Conservation (phyloP, 2,113 vertebrate species). For the Oplegnathus fasciatus region DNA sequence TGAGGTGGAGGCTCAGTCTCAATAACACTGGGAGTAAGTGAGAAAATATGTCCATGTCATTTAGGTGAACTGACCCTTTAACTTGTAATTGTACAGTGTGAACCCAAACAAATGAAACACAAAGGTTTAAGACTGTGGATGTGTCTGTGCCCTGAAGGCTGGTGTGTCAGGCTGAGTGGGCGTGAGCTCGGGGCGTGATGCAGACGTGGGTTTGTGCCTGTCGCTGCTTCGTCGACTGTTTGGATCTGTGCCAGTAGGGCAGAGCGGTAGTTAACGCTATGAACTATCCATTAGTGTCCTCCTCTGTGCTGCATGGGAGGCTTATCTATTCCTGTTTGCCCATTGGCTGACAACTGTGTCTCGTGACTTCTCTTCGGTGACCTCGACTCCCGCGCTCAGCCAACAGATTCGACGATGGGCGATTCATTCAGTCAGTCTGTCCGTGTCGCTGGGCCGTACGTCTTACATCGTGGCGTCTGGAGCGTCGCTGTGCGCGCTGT, state of each 20-base stretch:
- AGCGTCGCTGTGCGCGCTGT: slow-evolving; percentile 11
- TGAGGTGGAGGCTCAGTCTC: no score
- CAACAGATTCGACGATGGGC: not conserved
- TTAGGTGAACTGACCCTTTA: not conserved
- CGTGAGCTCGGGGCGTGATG: not conserved
- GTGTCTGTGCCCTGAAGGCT: not conserved
- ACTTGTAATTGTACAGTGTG: not conserved
- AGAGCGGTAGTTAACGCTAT: not conserved
- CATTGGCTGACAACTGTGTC: not conserved
- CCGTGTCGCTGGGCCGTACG: not conserved
- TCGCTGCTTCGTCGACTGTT: not conserved
- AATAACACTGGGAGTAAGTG: no score
- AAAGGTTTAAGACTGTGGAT: not conserved
- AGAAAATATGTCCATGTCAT: not conserved
- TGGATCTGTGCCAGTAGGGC: slow-evolving; percentile 50
- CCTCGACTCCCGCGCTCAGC: not conserved
- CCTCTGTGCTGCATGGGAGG: slow-evolving; percentile 12
- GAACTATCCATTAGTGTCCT: slow-evolving; percentile 16
- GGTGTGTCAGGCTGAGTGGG: slow-evolving; percentile 12
- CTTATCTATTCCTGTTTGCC: not conserved
- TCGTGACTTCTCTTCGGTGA: not conserved
- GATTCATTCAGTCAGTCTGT: not conserved
- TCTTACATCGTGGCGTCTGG: not conserved
- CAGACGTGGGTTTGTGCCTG: slow-evolving; percentile 11
- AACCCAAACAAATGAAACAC: not conserved